Conservation (phyloP, 2,797 vertebrate species). For the Linurgus olivaceus region DNA sequence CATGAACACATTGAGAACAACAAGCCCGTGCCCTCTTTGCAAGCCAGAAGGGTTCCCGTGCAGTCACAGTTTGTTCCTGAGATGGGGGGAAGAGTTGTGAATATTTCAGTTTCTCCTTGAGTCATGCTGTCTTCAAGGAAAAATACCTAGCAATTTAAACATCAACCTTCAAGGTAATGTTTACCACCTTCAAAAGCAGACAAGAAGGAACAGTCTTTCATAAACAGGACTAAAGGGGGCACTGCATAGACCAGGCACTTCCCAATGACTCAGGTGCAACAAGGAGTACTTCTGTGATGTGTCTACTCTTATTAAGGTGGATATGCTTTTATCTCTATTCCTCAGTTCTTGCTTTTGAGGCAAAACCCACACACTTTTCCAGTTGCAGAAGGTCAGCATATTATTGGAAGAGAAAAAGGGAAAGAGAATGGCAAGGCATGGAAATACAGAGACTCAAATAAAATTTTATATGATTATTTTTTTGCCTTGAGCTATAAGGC, state of each 20-base stretch:
- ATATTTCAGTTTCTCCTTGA: background rate
- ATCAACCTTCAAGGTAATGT: background rate
- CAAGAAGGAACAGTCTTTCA: background rate
- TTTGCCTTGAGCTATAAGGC: background rate
- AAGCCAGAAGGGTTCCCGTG: background rate
- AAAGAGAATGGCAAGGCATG: background rate
- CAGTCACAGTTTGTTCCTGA: background rate
- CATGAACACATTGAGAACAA: background rate
- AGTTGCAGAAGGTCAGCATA: background rate
- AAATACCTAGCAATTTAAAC: background rate
- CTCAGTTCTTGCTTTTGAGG: background rate
- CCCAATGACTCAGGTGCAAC: background rate
- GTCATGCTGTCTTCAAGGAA: background rate
- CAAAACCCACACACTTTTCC: background rate
- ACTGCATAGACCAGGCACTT: background rate
- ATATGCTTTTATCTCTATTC: background rate
- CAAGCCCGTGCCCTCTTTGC: fast-evolving
- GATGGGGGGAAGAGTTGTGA: background rate
- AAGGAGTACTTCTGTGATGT: background rate
- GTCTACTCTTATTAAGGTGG: background rate
- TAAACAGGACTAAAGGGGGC: background rate
- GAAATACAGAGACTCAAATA: background rate
- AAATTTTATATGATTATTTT: background rate
- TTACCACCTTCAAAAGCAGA: background rate
- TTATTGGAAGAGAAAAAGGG: background rate